phyloP scores from a whole-genome alignment of 2,113 vertebrate genomes.

The Thunnus thynnus region DNA sequence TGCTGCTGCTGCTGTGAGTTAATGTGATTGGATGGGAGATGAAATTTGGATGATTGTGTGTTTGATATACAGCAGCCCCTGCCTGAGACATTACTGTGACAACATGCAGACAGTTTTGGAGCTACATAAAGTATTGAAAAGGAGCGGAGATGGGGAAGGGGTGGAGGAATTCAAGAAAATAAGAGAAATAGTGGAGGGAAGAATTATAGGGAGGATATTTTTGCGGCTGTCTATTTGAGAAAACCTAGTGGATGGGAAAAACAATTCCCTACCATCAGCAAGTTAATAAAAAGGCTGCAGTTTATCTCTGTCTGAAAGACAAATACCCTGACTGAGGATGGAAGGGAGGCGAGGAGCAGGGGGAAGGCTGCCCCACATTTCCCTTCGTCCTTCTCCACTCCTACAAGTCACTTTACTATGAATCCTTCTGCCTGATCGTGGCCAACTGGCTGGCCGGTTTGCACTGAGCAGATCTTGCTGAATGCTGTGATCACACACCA shows the following conservation, averaged over 20 bases:
- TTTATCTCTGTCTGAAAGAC: conserved; percentile 86
- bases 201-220: conserved; percentile 71
- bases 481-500: conserved; percentile 25
- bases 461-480: conserved; percentile 9
- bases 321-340: conserved; percentile 77
- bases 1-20: conserved; percentile 46
- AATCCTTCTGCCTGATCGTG: conserved; percentile 43
- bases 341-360: conserved; percentile 56
- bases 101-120: conserved; percentile 59
- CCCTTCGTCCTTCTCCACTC: conserved; percentile 37
- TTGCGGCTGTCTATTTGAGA: conserved; percentile 71
- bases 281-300: conserved; percentile 82
- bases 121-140: conserved; percentile 47
- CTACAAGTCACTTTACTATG: conserved; percentile 67
- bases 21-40: conserved; percentile 55
- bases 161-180: conserved; percentile 49
- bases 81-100: conserved; percentile 60
- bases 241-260: conserved; percentile 70
- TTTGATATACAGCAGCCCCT: conserved; percentile 50
- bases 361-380: conserved; percentile 67
- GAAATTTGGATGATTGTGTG: conserved; percentile 61
- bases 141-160: not conserved
- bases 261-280: conserved; percentile 82
- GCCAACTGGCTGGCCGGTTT: conserved; percentile 47
- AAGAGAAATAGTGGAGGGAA: conserved; percentile 52